Evolutionary conservation across 2,113 vertebrate species (phyloP).

Genomic region (Natator depressus): DNA sequence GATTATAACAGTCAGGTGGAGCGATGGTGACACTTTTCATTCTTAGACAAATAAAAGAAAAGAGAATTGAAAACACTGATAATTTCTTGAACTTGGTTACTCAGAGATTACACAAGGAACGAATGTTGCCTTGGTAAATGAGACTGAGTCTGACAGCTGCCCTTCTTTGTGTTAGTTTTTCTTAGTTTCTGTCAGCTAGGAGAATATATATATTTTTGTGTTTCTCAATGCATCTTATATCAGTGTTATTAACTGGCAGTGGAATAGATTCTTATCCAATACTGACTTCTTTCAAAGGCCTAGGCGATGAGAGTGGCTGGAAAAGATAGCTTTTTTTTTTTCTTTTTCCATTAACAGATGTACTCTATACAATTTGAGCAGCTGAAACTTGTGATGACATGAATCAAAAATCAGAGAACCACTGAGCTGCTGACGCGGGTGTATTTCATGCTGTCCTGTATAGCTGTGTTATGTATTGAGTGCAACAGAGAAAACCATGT

Average conservation of each 20-base stretch:
- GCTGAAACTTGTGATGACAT: slow-evolving; percentile 1
- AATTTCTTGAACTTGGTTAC: not conserved
- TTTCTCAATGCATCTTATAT: slow-evolving; percentile 14
- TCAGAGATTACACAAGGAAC: slow-evolving; percentile 15
- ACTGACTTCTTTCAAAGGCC: slow-evolving; percentile 34
- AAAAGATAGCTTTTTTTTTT: not conserved
- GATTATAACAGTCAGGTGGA: slow-evolving; percentile 97
- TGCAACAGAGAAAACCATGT: not conserved
- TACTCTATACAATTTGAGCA: not conserved
- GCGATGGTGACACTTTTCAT: slow-evolving; percentile 85
- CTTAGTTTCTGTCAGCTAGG: slow-evolving; percentile 54
- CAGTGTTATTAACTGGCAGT: slow-evolving; percentile 17
- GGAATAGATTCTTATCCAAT: slow-evolving; percentile 1
- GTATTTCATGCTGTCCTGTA: slow-evolving; percentile 13
- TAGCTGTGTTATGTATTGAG: slow-evolving; percentile 23
- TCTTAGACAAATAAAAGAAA: not conserved
- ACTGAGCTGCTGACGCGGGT: slow-evolving; percentile 8
- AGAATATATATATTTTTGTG: slow-evolving; percentile 28
- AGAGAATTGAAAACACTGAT: not conserved
- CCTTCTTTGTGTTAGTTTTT: slow-evolving; percentile 46
- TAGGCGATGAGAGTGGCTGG: not conserved
- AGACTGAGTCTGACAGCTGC: not conserved
- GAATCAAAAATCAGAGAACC: slow-evolving; percentile 18
- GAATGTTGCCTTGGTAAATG: not conserved
- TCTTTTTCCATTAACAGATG: not conserved